Percentiles rank a stretch among this genome's conserved stretches.
Conservation (phyloP, 2,888 invertebrate species). For the Andrena camellia region DNA sequence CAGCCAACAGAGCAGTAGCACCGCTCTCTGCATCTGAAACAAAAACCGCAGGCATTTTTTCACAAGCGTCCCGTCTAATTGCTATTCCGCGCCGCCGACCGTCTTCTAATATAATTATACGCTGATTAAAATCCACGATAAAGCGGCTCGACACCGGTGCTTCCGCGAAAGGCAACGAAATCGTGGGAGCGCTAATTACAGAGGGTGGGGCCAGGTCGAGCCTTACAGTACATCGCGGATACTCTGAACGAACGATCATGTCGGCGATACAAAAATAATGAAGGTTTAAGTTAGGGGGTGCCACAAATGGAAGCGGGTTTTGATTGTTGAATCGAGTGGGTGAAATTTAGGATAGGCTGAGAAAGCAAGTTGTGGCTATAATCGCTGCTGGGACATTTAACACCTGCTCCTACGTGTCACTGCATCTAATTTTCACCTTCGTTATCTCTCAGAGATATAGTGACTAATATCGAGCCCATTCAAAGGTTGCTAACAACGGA, state of each 20-base stretch:
- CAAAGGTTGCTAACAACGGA: too few species aligned
- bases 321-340: too few species aligned
- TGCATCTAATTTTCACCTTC: too few species aligned
- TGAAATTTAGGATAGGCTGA: too few species aligned
- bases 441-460: too few species aligned
- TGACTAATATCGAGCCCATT: too few species aligned
- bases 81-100: slow-evolving; percentile 10
- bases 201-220: slow-evolving; percentile 1
- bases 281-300: too few species aligned
- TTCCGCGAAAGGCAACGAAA: slow-evolving; percentile 26
- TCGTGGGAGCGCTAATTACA: slow-evolving; percentile 38
- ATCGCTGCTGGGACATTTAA: too few species aligned
- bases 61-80: slow-evolving; percentile 24
- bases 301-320: too few species aligned
- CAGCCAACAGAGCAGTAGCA: slow-evolving; percentile 84
- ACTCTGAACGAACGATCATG: not conserved
- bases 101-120: slow-evolving; percentile 39
- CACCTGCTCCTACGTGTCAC: too few species aligned
- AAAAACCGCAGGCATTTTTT: slow-evolving; percentile 51
- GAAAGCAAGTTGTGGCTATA: too few species aligned
- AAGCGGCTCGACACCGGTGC: slow-evolving; percentile 9
- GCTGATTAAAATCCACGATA: slow-evolving; percentile 41
- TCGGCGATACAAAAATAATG: too few species aligned
- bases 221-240: slow-evolving; percentile 24
- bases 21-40: slow-evolving; percentile 84